A percentile compares a stretch with the other conserved stretches of the same genome.
Conservation (phyloP, 2,797 vertebrate genomes). For the Limosa lapponica region DNA sequence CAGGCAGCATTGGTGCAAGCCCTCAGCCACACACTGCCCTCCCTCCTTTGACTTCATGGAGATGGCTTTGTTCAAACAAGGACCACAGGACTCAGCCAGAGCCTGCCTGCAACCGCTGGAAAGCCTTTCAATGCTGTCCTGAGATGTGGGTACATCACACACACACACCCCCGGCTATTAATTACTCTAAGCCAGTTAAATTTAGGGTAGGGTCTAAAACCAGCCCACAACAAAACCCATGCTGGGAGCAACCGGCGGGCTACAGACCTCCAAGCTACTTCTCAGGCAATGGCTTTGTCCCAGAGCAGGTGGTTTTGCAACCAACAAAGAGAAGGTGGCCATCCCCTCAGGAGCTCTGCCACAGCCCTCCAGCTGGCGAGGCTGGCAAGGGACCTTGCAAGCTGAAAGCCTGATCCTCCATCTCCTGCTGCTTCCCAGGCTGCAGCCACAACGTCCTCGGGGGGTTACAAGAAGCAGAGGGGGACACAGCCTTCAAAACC, state of each 20-base stretch:
- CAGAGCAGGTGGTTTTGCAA: not conserved
- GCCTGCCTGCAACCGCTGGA: not conserved
- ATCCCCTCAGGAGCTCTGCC: not conserved
- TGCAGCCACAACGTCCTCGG: not conserved
- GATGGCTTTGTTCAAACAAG: not conserved
- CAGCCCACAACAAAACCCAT: not conserved
- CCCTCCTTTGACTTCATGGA: not conserved
- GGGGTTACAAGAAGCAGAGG: not conserved
- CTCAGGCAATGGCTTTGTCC: not conserved
- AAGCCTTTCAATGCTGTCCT: not conserved
- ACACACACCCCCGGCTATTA: not conserved
- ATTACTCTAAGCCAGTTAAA: not conserved
- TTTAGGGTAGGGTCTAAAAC: not conserved
- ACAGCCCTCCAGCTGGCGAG: not conserved
- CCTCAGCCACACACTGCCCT: fast-evolving
- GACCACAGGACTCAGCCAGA: not conserved
- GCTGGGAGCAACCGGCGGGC: not conserved
- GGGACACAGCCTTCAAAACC: not conserved
- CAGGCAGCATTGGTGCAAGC: fast-evolving
- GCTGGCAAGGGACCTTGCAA: not conserved
- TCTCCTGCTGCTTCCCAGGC: not conserved
- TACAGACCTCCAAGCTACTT: not conserved
- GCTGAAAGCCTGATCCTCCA: not conserved
- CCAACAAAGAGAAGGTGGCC: not conserved
- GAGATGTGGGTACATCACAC: not conserved